Conservation (phyloP, 2,797 vertebrate species). For the Petrocephalus schoutedeni region DNA sequence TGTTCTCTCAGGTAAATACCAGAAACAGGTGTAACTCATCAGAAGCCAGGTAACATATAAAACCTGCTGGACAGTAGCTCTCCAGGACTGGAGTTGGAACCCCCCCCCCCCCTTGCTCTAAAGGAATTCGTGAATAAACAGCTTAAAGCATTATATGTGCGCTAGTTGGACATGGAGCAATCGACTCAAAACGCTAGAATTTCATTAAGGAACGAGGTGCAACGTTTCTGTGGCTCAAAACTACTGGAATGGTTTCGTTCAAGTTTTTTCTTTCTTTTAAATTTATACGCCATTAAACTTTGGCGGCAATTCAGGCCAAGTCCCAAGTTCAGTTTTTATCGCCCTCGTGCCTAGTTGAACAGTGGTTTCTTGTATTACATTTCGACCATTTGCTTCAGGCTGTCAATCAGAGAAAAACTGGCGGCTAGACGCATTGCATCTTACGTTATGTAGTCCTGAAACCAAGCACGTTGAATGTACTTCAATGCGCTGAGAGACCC, state of each 20-base stretch:
- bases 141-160: neutral
- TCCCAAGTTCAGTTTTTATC: constrained; percentile 18
- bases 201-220: neutral
- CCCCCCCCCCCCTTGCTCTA: too few relatives aligned
- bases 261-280: neutral
- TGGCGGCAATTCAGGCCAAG: neutral
- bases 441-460: constrained; percentile 48
- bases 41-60: too few relatives aligned
- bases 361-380: constrained; percentile 29
- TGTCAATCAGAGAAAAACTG: constrained; percentile 48
- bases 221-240: neutral
- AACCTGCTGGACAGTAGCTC: too few relatives aligned
- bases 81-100: too few relatives aligned
- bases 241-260: neutral
- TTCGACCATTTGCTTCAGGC: constrained; percentile 38
- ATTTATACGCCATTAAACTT: neutral
- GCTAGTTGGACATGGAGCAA: neutral
- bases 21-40: too few relatives aligned
- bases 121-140: neutral
- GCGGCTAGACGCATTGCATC: constrained; percentile 30
- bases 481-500: fast-evolving
- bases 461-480: fast-evolving
- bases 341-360: constrained; percentile 45
- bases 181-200: neutral
- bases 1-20: too few relatives aligned